Conservation (phyloP, 2,797 vertebrate species). For the Enteromius viviparus region DNA sequence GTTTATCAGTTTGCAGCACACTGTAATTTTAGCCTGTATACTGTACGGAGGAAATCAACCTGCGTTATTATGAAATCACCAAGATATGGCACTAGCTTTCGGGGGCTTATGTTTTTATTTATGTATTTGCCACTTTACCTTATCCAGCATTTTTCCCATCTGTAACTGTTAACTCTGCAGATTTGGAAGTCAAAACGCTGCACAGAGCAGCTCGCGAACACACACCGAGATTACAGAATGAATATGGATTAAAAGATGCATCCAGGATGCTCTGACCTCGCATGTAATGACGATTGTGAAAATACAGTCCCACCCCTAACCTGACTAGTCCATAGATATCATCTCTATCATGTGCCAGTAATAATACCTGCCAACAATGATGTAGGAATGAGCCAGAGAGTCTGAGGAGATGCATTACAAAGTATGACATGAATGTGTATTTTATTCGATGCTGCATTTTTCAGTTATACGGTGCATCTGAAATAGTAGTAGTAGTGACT, state of each 20-base stretch:
- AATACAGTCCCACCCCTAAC: slow-evolving; percentile 60
- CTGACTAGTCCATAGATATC: background rate
- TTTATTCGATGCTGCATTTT: background rate
- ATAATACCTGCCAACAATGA: slow-evolving; percentile 32
- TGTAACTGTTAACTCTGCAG: slow-evolving; percentile 75
- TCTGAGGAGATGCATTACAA: background rate
- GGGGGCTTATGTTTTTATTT: slow-evolving; percentile 74
- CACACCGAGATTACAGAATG: slow-evolving; percentile 58
- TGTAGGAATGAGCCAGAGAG: background rate
- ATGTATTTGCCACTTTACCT: slow-evolving; percentile 72
- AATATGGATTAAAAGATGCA: slow-evolving; percentile 65
- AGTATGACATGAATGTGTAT: background rate
- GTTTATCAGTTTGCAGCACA: slow-evolving; percentile 60
- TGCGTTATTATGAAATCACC: slow-evolving; percentile 69
- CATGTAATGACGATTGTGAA: slow-evolving; percentile 59
- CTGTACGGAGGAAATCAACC: slow-evolving; percentile 52
- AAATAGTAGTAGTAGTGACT: too few species aligned
- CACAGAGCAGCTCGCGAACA: slow-evolving; percentile 42
- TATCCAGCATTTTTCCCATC: slow-evolving; percentile 65
- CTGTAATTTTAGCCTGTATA: slow-evolving; percentile 46
- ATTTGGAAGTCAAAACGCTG: slow-evolving; percentile 62
- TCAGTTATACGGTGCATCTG: background rate
- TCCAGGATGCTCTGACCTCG: slow-evolving; percentile 48
- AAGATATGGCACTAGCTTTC: slow-evolving; percentile 67
- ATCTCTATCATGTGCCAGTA: slow-evolving; percentile 28